These are phyloP conservation scores for Sinocyclocheilus rhinocerous DNA, from an alignment of 2,113 vertebrate species.

Conservation along the genomic window DNA sequence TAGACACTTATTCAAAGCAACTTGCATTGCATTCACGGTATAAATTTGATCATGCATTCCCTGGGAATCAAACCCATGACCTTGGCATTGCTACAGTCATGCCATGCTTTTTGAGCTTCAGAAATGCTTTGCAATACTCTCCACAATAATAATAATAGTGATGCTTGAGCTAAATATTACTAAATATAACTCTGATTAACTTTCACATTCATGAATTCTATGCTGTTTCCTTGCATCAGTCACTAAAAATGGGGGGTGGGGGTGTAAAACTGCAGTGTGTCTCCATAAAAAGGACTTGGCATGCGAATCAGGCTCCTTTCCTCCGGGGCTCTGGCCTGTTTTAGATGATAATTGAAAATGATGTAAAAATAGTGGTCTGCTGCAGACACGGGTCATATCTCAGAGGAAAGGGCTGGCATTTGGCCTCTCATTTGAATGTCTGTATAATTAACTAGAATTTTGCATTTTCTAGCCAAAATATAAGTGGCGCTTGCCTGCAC, in stretches of 20 bases:
- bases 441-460: constrained; percentile 63
- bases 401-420: constrained; percentile 69
- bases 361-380: constrained; percentile 76
- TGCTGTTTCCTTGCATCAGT: constrained; percentile 32
- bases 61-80: background rate
- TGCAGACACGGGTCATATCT: constrained; percentile 68
- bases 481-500: background rate
- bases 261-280: constrained; percentile 61
- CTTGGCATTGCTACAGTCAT: background rate
- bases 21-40: background rate
- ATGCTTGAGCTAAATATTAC: background rate
- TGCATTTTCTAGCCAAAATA: constrained; percentile 40
- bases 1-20: background rate
- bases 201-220: constrained; percentile 28
- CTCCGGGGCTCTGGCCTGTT: constrained; percentile 68
- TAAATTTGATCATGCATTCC: background rate
- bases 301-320: constrained; percentile 67
- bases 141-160: background rate
- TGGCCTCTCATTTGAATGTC: constrained; percentile 72
- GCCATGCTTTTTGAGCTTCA: background rate
- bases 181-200: background rate
- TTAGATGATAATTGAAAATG: constrained; percentile 78
- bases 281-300: constrained; percentile 67
- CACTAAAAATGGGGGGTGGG: background rate
- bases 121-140: background rate